Percentiles rank a stretch among this genome's conserved stretches.
phyloP scores from a whole-genome alignment of 2,888 invertebrate species.

The Lithophane leautieri region DNA sequence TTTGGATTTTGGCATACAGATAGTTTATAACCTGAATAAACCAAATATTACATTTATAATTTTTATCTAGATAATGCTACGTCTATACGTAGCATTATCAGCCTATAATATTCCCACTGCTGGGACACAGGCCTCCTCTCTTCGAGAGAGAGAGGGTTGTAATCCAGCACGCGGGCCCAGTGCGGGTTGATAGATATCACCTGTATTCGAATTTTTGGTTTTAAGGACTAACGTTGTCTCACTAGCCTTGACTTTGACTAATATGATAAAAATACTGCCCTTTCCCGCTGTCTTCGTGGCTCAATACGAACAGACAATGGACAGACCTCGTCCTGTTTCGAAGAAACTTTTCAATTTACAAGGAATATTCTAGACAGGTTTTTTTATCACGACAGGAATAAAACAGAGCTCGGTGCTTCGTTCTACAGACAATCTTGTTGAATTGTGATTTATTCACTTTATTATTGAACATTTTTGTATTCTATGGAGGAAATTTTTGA shows the following conservation, averaged over 20 bases:
- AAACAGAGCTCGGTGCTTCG: conserved; percentile 38
- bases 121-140: too few species aligned
- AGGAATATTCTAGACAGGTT: conserved; percentile 59
- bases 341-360: conserved; percentile 69
- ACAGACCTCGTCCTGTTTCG: conserved; percentile 43
- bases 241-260: not conserved
- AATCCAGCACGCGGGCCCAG: too few species aligned
- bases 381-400: conserved; percentile 50
- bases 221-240: not conserved
- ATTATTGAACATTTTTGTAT: conserved; percentile 21
- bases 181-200: too few species aligned
- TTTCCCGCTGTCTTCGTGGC: conserved; percentile 18
- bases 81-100: too few species aligned
- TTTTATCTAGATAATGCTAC: too few species aligned
- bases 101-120: too few species aligned
- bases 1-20: too few species aligned
- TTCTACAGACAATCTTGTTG: conserved; percentile 33
- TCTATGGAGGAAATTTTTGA: conserved; percentile 1
- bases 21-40: too few species aligned
- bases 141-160: too few species aligned
- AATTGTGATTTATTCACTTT: conserved; percentile 51
- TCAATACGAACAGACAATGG: conserved; percentile 28
- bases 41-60: too few species aligned
- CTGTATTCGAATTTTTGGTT: too few species aligned
- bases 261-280: not conserved